Conservation (phyloP, 2,113 vertebrate species). For the Psittacara wagleri region DNA sequence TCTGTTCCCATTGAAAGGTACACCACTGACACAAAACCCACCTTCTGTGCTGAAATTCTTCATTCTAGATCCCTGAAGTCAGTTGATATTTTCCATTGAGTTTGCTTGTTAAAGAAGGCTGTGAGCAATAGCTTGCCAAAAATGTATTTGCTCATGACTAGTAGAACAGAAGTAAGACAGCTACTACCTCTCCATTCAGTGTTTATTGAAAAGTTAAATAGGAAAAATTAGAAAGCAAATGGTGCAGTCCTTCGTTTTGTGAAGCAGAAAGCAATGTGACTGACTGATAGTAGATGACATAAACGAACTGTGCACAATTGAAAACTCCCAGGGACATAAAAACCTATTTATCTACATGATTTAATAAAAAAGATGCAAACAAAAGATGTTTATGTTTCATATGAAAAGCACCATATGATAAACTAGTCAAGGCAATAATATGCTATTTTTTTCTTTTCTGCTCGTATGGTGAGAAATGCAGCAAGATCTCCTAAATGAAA, state of each 20-base stretch:
- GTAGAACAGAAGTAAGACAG: background rate
- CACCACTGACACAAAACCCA: fast-evolving
- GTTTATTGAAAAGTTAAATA: background rate
- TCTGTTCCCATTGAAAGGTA: background rate
- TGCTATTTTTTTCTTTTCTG: background rate
- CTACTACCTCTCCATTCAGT: background rate
- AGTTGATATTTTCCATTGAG: background rate
- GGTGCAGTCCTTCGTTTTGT: background rate
- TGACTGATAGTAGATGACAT: background rate
- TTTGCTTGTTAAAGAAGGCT: background rate
- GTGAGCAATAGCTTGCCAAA: background rate
- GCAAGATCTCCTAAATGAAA: background rate
- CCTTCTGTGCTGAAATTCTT: background rate
- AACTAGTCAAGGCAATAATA: background rate
- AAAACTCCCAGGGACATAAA: background rate
- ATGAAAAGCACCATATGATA: background rate
- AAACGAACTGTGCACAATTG: background rate
- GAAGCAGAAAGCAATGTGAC: background rate
- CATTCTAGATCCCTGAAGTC: background rate
- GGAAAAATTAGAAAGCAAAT: constrained; percentile 5
- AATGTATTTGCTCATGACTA: background rate
- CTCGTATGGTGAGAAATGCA: background rate
- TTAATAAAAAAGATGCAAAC: constrained; percentile 20
- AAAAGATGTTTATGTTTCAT: background rate
- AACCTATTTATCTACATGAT: background rate